phyloP scores from a whole-genome alignment of 1,140 invertebrate genomes.

The Spodoptera litura region DNA sequence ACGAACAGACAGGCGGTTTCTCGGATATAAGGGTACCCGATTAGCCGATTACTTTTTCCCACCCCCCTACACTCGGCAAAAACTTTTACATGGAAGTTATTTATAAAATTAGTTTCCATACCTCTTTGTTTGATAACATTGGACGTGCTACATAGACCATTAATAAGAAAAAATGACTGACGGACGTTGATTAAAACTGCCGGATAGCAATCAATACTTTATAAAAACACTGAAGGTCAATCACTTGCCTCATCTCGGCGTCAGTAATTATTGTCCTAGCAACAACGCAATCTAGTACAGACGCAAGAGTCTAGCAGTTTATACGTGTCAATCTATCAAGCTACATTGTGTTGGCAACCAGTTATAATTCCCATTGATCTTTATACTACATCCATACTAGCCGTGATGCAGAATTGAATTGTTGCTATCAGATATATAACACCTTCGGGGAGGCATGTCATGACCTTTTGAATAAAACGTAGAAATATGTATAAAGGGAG shows the following conservation, averaged over 20 bases:
- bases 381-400: conserved; percentile 2
- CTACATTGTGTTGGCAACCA: conserved; percentile 24
- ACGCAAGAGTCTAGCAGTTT: background rate
- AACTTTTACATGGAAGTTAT: conserved; percentile 18
- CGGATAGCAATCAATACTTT: conserved; percentile 1
- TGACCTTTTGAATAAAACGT: background rate
- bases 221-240: background rate
- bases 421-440: conserved; percentile 10
- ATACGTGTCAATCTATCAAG: conserved; percentile 22
- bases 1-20: conserved; percentile 7
- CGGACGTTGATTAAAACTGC: background rate
- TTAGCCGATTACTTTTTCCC: conserved; percentile 32
- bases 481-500: conserved; percentile 20
- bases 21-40: conserved; percentile 9
- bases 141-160: background rate
- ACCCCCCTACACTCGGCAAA: background rate
- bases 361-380: conserved; percentile 22
- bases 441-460: background rate
- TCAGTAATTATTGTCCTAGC: background rate
- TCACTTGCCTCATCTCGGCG: too few species aligned
- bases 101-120: background rate
- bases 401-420: background rate
- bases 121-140: conserved; percentile 2
- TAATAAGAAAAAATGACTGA: background rate
- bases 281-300: background rate